Conservation (phyloP, 2,113 vertebrate genomes). For the Chloebia gouldiae region DNA sequence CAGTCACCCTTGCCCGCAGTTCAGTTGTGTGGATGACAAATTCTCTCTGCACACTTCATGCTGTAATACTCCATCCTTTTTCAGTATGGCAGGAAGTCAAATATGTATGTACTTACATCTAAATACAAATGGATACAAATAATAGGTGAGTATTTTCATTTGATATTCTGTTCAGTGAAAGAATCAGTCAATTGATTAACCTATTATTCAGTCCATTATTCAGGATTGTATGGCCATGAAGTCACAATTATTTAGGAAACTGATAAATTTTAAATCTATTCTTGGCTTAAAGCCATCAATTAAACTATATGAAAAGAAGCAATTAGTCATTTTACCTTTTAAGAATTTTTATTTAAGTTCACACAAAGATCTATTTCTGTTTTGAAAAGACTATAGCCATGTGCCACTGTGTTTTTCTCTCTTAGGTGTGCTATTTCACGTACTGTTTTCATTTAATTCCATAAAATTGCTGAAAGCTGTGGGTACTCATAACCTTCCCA, state of each 20-base stretch:
- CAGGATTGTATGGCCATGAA: neutral
- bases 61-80: neutral
- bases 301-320: neutral
- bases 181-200: constrained; percentile 22
- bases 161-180: neutral
- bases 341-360: neutral
- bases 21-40: neutral
- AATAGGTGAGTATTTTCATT: neutral
- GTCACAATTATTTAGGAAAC: constrained; percentile 35
- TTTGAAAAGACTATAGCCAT: neutral
- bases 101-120: neutral
- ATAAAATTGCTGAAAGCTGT: neutral
- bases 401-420: neutral
- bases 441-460: neutral
- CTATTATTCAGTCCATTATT: constrained; percentile 20
- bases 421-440: neutral
- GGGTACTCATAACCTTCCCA: neutral
- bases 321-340: constrained; percentile 10
- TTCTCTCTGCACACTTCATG: neutral
- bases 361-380: neutral
- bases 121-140: constrained; percentile 8
- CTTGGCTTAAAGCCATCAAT: neutral
- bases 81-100: neutral
- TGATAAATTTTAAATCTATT: constrained; percentile 10
- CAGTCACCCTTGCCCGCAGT: neutral